Evolutionary conservation across 30 jellyfish, hydroid and myxozoan species (phyloP).

Genomic region (Pelagia noctiluca): DNA sequence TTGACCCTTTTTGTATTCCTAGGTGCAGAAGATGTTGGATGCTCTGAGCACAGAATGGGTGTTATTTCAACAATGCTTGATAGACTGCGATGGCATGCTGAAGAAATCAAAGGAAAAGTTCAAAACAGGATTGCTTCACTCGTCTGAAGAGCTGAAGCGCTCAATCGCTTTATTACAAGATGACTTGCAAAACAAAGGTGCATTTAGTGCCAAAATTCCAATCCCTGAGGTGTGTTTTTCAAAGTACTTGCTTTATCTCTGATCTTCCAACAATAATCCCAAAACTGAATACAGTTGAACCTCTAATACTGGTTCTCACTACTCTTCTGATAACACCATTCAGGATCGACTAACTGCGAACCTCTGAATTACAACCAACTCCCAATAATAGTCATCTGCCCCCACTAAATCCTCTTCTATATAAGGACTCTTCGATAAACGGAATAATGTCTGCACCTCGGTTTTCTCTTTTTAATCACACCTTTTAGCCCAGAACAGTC

Average conservation of each 20-base stretch:
- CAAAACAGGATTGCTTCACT: slow-evolving; percentile 79
- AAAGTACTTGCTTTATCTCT: not conserved
- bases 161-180: slow-evolving; percentile 82
- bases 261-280: too few relatives aligned
- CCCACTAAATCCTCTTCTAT: too few relatives aligned
- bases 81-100: slow-evolving; percentile 90
- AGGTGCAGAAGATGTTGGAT: slow-evolving; percentile 94
- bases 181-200: slow-evolving; percentile 84
- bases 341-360: too few relatives aligned
- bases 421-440: too few relatives aligned
- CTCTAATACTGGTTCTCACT: too few relatives aligned
- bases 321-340: too few relatives aligned
- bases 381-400: too few relatives aligned
- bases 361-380: too few relatives aligned
- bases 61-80: slow-evolving; percentile 91
- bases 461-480: too few relatives aligned
- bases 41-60: slow-evolving; percentile 93
- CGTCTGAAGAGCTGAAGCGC: slow-evolving; percentile 93
- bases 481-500: too few relatives aligned
- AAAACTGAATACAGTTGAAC: too few relatives aligned
- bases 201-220: slow-evolving; percentile 81
- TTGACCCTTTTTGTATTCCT: not conserved
- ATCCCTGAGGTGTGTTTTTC: slow-evolving; percentile 62
- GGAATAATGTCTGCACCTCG: too few relatives aligned
- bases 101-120: slow-evolving; percentile 90